Conservation (phyloP, 1,140 invertebrate genomes). For the Phthorimaea operculella region DNA sequence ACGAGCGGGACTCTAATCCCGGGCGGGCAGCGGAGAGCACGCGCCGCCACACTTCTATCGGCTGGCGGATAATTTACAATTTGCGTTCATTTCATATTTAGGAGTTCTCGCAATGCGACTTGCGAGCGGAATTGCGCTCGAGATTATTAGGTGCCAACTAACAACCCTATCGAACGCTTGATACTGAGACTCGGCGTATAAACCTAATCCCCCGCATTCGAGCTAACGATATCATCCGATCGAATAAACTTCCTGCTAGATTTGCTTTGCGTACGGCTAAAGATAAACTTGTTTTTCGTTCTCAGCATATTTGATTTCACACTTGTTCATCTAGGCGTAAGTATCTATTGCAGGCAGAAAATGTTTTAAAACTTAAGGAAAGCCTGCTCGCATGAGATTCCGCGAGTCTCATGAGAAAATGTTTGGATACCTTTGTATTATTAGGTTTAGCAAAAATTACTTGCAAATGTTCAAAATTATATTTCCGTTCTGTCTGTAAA, state of each 20-base stretch:
- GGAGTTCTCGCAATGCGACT: constrained; percentile 15
- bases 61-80: constrained; percentile 48
- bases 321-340: no score
- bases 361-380: no score
- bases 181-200: neutral
- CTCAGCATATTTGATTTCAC: no score
- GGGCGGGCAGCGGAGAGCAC: constrained; percentile 37
- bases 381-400: no score
- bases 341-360: no score
- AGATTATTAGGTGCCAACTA: constrained; percentile 3
- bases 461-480: no score
- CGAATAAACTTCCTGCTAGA: neutral
- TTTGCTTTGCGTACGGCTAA: no score
- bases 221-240: constrained; percentile 1
- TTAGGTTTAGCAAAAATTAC: no score
- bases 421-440: no score
- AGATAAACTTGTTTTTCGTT: no score
- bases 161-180: neutral
- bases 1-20: constrained; percentile 53
- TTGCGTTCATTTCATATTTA: constrained; percentile 44
- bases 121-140: neutral
- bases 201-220: constrained; percentile 2
- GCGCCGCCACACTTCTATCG: constrained; percentile 35
- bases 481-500: no score
- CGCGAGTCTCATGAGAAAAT: no score